Conservation (phyloP, 1,140 invertebrate genomes). For the Drosophila punjabiensis region DNA sequence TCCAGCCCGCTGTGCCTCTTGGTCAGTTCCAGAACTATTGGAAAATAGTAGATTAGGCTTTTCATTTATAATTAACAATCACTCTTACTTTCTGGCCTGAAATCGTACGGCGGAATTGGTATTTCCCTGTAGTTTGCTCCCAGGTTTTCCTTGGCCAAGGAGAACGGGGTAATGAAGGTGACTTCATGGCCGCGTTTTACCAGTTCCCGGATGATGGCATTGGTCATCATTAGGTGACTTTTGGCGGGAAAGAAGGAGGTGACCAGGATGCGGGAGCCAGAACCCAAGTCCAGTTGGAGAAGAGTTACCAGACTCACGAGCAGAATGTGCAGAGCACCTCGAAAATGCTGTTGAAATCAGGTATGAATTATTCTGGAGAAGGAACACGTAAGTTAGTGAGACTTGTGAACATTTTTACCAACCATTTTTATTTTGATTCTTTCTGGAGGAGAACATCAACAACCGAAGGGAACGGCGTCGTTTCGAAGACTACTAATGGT, state of each 20-base stretch:
- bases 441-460: not conserved
- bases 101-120: constrained; percentile 50
- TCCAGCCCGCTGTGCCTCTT: constrained; percentile 38
- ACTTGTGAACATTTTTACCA: constrained; percentile 1
- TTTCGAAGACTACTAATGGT: constrained; percentile 7
- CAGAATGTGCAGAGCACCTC: constrained; percentile 2
- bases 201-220: constrained; percentile 65
- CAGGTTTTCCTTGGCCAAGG: constrained; percentile 63
- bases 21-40: constrained; percentile 31
- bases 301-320: constrained; percentile 50
- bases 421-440: constrained; percentile 23
- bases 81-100: constrained; percentile 57
- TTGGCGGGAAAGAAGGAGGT: constrained; percentile 74
- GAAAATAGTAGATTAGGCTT: not conserved
- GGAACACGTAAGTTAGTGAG: too few species aligned
- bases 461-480: constrained; percentile 7
- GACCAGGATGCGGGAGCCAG: constrained; percentile 60
- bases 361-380: too few species aligned
- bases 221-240: constrained; percentile 78
- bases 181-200: constrained; percentile 72
- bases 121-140: constrained; percentile 75
- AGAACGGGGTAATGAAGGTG: constrained; percentile 69
- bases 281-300: constrained; percentile 33
- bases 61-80: not conserved
- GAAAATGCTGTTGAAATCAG: constrained; percentile 69